phyloP scores from a whole-genome alignment of 2,113 vertebrate species.

The Gasterosteus aculeatus region DNA sequence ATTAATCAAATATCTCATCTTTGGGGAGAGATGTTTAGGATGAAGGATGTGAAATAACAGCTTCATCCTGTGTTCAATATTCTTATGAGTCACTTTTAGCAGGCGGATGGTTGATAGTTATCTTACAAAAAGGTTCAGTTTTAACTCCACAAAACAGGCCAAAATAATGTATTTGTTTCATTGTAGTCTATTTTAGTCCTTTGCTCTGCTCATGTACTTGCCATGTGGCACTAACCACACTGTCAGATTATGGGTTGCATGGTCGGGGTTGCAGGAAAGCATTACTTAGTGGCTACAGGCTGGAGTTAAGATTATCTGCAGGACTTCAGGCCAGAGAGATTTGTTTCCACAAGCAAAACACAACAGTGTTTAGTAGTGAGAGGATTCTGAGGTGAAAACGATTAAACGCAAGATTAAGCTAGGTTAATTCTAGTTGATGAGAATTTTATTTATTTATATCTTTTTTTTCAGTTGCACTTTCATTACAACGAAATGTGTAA shows the following conservation, averaged over 20 bases:
- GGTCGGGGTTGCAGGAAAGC: constrained; percentile 62
- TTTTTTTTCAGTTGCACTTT: background rate
- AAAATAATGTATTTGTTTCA: constrained; percentile 15
- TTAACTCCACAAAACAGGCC: constrained; percentile 40
- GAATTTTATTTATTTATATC: constrained; percentile 14
- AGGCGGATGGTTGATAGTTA: constrained; percentile 5
- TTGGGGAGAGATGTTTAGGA: constrained; percentile 19
- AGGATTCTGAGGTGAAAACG: constrained; percentile 46
- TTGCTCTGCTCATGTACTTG: constrained; percentile 50
- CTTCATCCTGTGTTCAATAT: constrained; percentile 14
- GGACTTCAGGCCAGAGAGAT: constrained; percentile 59
- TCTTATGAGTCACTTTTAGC: constrained; percentile 3
- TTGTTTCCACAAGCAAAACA: constrained; percentile 47
- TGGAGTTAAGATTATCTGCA: constrained; percentile 71
- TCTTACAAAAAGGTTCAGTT: constrained; percentile 6
- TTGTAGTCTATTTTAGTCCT: constrained; percentile 40
- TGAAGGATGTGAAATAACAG: constrained; percentile 14
- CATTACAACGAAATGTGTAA: background rate
- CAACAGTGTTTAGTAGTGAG: constrained; percentile 43
- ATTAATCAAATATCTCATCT: constrained; percentile 21
- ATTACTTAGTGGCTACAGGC: constrained; percentile 62
- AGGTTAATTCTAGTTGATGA: constrained; percentile 46
- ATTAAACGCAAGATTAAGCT: constrained; percentile 57
- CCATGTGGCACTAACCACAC: constrained; percentile 62
- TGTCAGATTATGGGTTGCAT: constrained; percentile 72